Conservation (phyloP, 2,888 invertebrate genomes). For the Colletes collaris region DNA sequence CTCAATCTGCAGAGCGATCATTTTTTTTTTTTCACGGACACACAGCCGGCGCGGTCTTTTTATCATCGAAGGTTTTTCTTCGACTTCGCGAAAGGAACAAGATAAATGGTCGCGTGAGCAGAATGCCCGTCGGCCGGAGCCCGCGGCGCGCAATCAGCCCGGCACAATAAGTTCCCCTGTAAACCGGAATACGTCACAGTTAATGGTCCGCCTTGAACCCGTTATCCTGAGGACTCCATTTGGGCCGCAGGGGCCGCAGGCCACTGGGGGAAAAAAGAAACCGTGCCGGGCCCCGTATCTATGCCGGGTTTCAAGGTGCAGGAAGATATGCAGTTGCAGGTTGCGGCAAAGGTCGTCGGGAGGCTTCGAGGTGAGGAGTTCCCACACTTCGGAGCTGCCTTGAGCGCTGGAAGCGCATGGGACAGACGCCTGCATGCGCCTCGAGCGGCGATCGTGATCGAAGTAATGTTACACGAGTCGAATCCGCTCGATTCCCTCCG, state of each 20-base stretch:
- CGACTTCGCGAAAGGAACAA: slow-evolving; percentile 51
- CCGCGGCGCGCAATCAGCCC: slow-evolving; percentile 60
- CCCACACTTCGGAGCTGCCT: slow-evolving; percentile 80
- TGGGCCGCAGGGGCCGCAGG: slow-evolving; percentile 27
- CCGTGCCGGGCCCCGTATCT: slow-evolving; percentile 54
- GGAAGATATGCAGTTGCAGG: slow-evolving; percentile 77
- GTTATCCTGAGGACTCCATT: slow-evolving; percentile 70
- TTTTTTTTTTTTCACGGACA: slow-evolving; percentile 23
- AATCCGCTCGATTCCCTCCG: no score
- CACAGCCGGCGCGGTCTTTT: slow-evolving; percentile 15
- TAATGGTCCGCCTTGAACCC: slow-evolving; percentile 74
- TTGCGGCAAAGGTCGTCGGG: slow-evolving; percentile 79
- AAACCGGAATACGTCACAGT: slow-evolving; percentile 65
- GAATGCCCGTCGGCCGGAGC: slow-evolving; percentile 57
- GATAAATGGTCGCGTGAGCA: slow-evolving; percentile 67
- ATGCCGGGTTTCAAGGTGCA: slow-evolving; percentile 60
- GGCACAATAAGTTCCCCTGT: slow-evolving; percentile 49
- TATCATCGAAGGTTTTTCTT: slow-evolving; percentile 38
- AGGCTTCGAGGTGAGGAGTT: slow-evolving; percentile 79
- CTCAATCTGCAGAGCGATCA: slow-evolving; percentile 41
- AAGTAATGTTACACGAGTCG: slow-evolving; percentile 76
- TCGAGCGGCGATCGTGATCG: slow-evolving; percentile 72
- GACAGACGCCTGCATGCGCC: slow-evolving; percentile 80
- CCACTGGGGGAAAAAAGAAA: slow-evolving; percentile 3
- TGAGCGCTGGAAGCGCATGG: slow-evolving; percentile 77